phyloP scores from a whole-genome alignment of 2,888 invertebrate species.

The Ornithoptera alexandrae region DNA sequence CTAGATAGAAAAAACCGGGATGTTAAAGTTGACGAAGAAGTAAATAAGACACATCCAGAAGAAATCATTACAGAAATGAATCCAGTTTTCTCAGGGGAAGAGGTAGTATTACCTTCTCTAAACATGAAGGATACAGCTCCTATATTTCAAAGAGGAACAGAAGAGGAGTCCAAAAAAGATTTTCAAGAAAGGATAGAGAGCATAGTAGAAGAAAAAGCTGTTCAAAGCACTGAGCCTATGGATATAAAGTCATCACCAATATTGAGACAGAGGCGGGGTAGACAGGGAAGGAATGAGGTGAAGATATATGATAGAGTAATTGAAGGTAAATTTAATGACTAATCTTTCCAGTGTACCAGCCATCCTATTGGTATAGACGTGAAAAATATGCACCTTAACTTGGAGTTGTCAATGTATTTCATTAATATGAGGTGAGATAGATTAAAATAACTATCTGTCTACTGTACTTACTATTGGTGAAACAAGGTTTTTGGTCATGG shows the following conservation, averaged over 20 bases:
- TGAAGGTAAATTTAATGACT: constrained; percentile 56
- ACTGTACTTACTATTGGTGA: too few species aligned
- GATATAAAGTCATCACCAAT: constrained; percentile 70
- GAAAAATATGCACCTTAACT: too few species aligned
- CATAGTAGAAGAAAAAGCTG: constrained; percentile 44
- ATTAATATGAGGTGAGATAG: too few species aligned
- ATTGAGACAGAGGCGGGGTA: constrained; percentile 61
- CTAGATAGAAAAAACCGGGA: background rate
- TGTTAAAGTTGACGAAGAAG: constrained; percentile 17
- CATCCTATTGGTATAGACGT: too few species aligned
- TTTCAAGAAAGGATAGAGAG: constrained; percentile 36
- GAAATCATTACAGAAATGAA: constrained; percentile 21
- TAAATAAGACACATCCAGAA: constrained; percentile 19
- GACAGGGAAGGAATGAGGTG: constrained; percentile 71
- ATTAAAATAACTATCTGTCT: too few species aligned
- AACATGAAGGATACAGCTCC: constrained; percentile 33
- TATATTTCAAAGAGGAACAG: constrained; percentile 26
- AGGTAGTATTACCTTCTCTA: constrained; percentile 44
- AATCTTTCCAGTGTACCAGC: too few species aligned
- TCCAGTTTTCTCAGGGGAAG: constrained; percentile 35
- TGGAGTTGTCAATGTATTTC: too few species aligned
- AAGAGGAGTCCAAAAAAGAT: constrained; percentile 35
- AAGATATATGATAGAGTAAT: constrained; percentile 76
- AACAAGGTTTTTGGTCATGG: too few species aligned
- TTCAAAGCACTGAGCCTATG: constrained; percentile 52